Conservation (phyloP, 2,888 invertebrate species). For the Heliconius ismenius region DNA sequence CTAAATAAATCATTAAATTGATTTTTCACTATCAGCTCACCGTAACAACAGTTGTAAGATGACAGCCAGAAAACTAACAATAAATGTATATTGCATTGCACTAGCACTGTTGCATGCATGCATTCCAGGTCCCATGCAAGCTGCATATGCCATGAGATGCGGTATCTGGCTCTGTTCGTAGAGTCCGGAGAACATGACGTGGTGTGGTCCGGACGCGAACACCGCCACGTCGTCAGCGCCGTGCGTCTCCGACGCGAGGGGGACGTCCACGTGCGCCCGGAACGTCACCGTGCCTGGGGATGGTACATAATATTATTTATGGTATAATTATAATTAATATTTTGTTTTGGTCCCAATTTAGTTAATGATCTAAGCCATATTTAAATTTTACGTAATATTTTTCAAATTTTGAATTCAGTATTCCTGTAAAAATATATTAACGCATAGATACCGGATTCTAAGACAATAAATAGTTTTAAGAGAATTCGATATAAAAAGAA, state of each 20-base stretch:
- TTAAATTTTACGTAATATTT: no score
- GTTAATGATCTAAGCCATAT: no score
- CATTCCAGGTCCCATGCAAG: slow-evolving; percentile 84
- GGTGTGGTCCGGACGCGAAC: slow-evolving; percentile 86
- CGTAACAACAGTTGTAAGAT: neutral
- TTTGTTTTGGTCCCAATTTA: no score
- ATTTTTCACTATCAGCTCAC: neutral
- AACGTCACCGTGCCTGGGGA: slow-evolving; percentile 50
- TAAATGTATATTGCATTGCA: neutral
- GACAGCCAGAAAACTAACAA: neutral
- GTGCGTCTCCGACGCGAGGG: slow-evolving; percentile 84
- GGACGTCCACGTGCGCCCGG: slow-evolving; percentile 74
- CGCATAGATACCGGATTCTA: no score
- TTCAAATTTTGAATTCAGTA: no score
- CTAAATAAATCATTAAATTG: neutral
- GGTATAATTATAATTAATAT: no score
- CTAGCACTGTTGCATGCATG: slow-evolving; percentile 32
- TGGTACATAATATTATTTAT: no score
- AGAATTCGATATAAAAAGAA: no score
- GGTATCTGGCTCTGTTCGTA: slow-evolving; percentile 90
- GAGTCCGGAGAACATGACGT: slow-evolving; percentile 87
- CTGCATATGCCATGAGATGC: slow-evolving; percentile 87
- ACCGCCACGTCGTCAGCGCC: slow-evolving; percentile 91
- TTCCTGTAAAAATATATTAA: no score
- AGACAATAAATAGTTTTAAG: no score